These are phyloP conservation scores for Stichopus horrens DNA, from an alignment of 53 echinoderm and acorn worm species.

Conservation along the genomic window DNA sequence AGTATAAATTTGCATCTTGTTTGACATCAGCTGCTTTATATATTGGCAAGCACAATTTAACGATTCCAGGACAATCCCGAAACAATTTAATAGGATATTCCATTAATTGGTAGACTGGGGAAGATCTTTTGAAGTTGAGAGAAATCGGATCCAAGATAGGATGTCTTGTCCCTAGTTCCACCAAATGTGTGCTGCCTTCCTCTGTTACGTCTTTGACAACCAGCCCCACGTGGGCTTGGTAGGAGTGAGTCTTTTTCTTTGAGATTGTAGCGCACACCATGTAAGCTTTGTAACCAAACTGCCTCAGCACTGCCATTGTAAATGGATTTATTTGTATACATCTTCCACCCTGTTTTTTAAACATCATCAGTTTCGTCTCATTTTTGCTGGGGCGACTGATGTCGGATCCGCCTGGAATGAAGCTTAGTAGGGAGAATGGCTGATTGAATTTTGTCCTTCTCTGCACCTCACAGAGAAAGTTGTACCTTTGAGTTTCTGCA, in stretches of 20 bases:
- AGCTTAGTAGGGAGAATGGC: not conserved
- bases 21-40: not conserved
- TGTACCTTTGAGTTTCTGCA: not conserved
- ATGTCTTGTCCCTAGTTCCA: slow-evolving; percentile 11
- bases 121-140: slow-evolving; percentile 2
- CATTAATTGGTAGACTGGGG: not conserved
- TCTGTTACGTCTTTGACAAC: slow-evolving; percentile 8
- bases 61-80: not conserved
- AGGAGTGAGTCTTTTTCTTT: not conserved
- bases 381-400: not conserved
- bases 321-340: not conserved
- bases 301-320: not conserved
- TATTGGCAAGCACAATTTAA: not conserved
- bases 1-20: not conserved
- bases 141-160: not conserved
- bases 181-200: not conserved
- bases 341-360: slow-evolving; percentile 2
- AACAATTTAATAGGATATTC: not conserved
- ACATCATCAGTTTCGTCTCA: not conserved
- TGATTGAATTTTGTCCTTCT: not conserved
- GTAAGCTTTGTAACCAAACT: not conserved
- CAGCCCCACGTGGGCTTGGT: not conserved
- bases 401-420: not conserved
- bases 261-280: not conserved
- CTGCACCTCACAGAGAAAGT: not conserved